Evolutionary conservation across 1,140 invertebrate species (phyloP), one percentile per base, ranked within the genome.

Genomic region (Campoletis sonorensis): DNA sequence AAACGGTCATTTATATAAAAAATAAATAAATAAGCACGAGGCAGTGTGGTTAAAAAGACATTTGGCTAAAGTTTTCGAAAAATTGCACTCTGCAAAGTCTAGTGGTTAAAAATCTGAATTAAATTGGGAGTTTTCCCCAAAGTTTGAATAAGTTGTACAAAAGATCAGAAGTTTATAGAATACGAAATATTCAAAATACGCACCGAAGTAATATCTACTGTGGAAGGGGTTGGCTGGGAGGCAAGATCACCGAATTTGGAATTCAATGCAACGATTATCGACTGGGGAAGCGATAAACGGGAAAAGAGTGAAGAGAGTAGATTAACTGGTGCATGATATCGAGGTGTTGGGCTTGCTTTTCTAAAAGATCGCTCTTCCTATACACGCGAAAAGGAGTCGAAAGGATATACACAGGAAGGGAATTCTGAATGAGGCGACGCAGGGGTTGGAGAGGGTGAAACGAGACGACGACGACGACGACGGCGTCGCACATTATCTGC

Each of bases 271-370:
- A 79, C 75, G 75, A 82, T 64, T 81, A 76, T 81, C 67, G 58
- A 68, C 76, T 72, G 49, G 58, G 21, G 76, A 79, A 82, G 80
- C 80, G 72, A 81, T 81, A 79, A 79, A 79, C 72, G n/a, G 33
- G 40, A 4, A 4, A 26, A 54, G n/a, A 15, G n/a, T 54, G n/a
- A 15, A 16, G n/a, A n/a, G 54, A 51, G 30, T 18, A 23, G 40
- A 16, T 80, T 80, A 72, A 72, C 79, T 70, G 67, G 45, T 16
- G 67, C 27, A 51, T 33, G 33, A 80, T 67, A 80, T 80, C n/a
- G 79, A 70, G 68, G 49, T n/a, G 58, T 37, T 33, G n/a, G 40
- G 18, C n/a, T 33, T 11, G 49, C 4, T 16, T 23, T 27, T 75
- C 0, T 21, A 23, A 30, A 23, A 30, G 30, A 15, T 5, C 23